Percentiles rank a stretch among this genome's conserved stretches.
phyloP scores from a whole-genome alignment of 1,140 invertebrate species.

The Nomia melanderi region DNA sequence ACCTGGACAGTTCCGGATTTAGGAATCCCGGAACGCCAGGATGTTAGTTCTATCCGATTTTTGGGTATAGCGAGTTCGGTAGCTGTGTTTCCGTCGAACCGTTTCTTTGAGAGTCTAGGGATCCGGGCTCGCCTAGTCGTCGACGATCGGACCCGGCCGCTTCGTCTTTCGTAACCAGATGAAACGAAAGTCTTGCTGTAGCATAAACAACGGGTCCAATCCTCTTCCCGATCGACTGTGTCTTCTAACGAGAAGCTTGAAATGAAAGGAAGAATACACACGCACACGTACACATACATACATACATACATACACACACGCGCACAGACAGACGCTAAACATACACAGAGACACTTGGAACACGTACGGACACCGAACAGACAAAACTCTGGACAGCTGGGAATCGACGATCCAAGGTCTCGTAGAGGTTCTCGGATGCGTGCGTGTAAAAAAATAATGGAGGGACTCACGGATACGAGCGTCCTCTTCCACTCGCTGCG shows the following conservation, averaged over 20 bases:
- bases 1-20: neutral
- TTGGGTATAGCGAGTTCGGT: no score
- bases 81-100: no score
- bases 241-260: conserved; percentile 21
- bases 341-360: no score
- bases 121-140: neutral
- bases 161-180: conserved; percentile 23
- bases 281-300: no score
- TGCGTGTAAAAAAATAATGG: neutral
- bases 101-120: neutral
- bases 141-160: neutral
- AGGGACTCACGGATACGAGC: conserved; percentile 50
- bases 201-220: conserved; percentile 60
- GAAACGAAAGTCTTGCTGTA: conserved; percentile 32
- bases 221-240: conserved; percentile 45
- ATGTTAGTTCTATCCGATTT: no score
- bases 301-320: no score
- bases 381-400: neutral
- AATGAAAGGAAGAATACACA: no score
- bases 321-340: no score
- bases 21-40: neutral
- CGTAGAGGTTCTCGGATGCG: conserved; percentile 1
- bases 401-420: conserved; percentile 45
- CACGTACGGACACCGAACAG: conserved; percentile 1
- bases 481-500: conserved; percentile 76